Conservation (phyloP, 2,888 invertebrate species). For the Napeogenes inachia region DNA sequence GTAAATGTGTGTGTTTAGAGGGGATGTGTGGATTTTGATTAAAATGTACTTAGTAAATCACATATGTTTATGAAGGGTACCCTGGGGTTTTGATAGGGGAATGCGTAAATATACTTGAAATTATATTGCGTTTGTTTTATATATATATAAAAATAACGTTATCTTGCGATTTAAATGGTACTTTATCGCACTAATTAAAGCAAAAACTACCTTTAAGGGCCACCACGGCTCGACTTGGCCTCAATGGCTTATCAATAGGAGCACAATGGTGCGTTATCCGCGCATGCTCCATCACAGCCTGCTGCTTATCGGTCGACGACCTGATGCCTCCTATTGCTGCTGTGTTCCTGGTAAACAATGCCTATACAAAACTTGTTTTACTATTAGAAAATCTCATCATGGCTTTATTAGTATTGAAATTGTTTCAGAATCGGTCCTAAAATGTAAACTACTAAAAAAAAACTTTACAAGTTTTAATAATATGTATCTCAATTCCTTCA, state of each 20-base stretch:
- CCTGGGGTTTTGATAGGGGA: not conserved
- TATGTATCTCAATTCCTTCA: not conserved
- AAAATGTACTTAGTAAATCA: conserved; percentile 5
- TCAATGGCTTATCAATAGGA: conserved; percentile 30
- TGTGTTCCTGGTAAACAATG: conserved; percentile 9
- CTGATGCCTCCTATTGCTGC: conserved; percentile 26
- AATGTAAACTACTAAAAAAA: not conserved
- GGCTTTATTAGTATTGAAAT: not conserved
- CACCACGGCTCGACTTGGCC: conserved; percentile 11
- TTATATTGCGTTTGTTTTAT: no score
- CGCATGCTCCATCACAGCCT: conserved; percentile 30
- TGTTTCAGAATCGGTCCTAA: not conserved
- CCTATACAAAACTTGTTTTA: not conserved
- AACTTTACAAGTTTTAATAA: not conserved
- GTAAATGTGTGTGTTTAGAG: conserved; percentile 5
- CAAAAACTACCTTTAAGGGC: conserved; percentile 1
- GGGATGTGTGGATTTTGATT: conserved; percentile 2
- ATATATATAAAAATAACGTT: no score
- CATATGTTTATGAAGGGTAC: not conserved
- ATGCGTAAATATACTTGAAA: no score
- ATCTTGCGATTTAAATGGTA: no score
- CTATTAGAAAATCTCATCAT: not conserved
- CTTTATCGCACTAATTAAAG: not conserved
- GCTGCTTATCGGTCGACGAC: conserved; percentile 36
- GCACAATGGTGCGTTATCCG: conserved; percentile 35